Evolutionary conservation across 2,113 vertebrate species (phyloP), one percentile per base, ranked within the genome.

Genomic region (Pseudopodoces humilis): DNA sequence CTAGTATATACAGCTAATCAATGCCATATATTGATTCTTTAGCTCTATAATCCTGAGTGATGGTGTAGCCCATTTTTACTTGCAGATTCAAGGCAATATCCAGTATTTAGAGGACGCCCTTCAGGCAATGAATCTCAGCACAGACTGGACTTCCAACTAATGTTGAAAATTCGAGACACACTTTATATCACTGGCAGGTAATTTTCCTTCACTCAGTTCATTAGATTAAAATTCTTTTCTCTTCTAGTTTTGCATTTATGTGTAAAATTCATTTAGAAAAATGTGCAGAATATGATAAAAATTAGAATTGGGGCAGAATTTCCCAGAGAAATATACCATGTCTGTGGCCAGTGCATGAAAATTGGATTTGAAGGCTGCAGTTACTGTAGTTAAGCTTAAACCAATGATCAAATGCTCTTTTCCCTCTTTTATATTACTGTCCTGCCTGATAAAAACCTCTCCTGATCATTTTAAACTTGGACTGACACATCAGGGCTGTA

Each of bases 181-280:
- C 98, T 99, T 97, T 99, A 99, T 98, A 99, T 99, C 72, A 98
- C 99, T 98, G 99, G 99, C 98, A 99, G 99, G 99, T 99, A 99
- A 98, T 97, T 98, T 98, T 97, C 97, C 97, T 98, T 96, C 96
- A 95, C 58, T 97, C 98, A 98, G 98, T 98, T 98, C 98, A 98
- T 98, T 98, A 98, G 98, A 98, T 98, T 98, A 98, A 98, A 98
- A 98, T 97, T 97, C 97, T 97, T 98, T 98, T 97, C 96, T 98
- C 86, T 97, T 95, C 95, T 95, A 53, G 82, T 82, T 97, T 97
- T 97, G 95, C 96, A 95, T 97, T 98, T 96, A 97, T 96, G 95
- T 97, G 92, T 95, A 94, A 94, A 95, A 95, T 97, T 97, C 91
- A 96, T 97, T 97, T 97, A 97, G 96, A 91, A 97, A 96, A 97